Percentiles rank a stretch among this genome's conserved stretches.
These are phyloP conservation scores for Pristionchus exspectatus DNA, from an alignment of 2,888 invertebrate species.

Conservation along the genomic window DNA sequence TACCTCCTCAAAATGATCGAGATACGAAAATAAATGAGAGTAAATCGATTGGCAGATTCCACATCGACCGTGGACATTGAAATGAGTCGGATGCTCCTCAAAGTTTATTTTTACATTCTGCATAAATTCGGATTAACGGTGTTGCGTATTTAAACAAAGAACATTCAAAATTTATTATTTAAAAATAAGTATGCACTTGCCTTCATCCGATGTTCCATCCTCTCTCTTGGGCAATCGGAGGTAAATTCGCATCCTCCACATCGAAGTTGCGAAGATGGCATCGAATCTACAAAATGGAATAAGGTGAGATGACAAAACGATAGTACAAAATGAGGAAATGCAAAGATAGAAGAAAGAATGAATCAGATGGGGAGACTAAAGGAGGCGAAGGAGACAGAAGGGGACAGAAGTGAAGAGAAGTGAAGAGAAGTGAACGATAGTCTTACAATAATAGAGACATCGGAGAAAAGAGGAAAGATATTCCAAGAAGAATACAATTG, in stretches of 20 bases:
- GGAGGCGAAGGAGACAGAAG: background rate
- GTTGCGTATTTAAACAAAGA: background rate
- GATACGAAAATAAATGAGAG: background rate
- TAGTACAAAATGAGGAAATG: background rate
- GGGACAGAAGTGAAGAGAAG: background rate
- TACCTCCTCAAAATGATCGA: constrained; percentile 18
- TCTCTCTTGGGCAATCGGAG: background rate
- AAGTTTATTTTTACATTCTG: too few species aligned
- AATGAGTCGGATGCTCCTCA: background rate
- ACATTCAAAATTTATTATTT: background rate
- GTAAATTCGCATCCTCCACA: constrained; percentile 1
- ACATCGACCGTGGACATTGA: background rate
- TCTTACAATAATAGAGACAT: background rate
- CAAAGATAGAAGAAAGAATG: background rate
- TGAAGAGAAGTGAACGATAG: background rate
- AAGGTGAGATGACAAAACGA: background rate
- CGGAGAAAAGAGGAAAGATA: too few species aligned
- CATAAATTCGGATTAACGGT: background rate
- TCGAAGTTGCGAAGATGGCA: background rate
- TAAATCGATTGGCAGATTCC: background rate
- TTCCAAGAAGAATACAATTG: too few species aligned
- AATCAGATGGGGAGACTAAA: background rate
- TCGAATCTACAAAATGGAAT: background rate
- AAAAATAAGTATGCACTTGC: background rate
- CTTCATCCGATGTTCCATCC: background rate